Conservation (phyloP, 2,113 vertebrate genomes). For the Dicentrarchus labrax region DNA sequence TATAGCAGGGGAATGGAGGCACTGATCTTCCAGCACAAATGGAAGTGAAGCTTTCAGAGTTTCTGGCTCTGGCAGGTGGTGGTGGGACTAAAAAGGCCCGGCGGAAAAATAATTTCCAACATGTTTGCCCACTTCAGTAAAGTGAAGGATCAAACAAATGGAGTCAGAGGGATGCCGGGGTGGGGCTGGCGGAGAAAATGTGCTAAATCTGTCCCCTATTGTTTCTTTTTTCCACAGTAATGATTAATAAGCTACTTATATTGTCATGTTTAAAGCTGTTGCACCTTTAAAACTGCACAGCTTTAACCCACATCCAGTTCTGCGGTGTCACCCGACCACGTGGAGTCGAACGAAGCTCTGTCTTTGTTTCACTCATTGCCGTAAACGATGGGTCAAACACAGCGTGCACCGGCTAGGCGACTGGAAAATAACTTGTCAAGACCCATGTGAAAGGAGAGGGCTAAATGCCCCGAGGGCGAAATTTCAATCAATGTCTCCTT, state of each 20-base stretch:
- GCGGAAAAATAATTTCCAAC: slow-evolving; percentile 60
- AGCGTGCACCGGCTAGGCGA: slow-evolving; percentile 63
- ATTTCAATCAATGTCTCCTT: slow-evolving; percentile 89
- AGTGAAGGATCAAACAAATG: slow-evolving; percentile 52
- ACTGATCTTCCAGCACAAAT: slow-evolving; percentile 43
- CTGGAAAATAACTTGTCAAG: slow-evolving; percentile 84
- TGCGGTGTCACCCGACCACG: slow-evolving; percentile 9
- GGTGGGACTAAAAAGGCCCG: slow-evolving; percentile 19
- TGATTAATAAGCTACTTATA: not conserved
- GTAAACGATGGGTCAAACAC: slow-evolving; percentile 79
- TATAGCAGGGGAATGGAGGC: not conserved
- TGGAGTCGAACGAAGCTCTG: slow-evolving; percentile 35
- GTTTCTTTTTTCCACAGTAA: not conserved
- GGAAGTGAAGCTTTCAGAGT: slow-evolving; percentile 44
- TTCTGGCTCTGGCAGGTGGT: slow-evolving; percentile 42
- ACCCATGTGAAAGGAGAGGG: slow-evolving; percentile 79
- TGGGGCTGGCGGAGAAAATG: not conserved
- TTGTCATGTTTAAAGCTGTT: not conserved
- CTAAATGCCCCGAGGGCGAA: slow-evolving; percentile 81
- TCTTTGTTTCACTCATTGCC: slow-evolving; percentile 64
- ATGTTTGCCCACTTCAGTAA: slow-evolving; percentile 52
- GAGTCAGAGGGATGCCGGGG: slow-evolving; percentile 18
- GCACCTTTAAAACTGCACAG: not conserved
- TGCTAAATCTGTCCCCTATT: not conserved
- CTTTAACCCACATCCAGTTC: slow-evolving; percentile 6